Evolutionary conservation across 2,888 invertebrate genomes (phyloP).

Genomic region (Polydrusus pterygomalis): DNA sequence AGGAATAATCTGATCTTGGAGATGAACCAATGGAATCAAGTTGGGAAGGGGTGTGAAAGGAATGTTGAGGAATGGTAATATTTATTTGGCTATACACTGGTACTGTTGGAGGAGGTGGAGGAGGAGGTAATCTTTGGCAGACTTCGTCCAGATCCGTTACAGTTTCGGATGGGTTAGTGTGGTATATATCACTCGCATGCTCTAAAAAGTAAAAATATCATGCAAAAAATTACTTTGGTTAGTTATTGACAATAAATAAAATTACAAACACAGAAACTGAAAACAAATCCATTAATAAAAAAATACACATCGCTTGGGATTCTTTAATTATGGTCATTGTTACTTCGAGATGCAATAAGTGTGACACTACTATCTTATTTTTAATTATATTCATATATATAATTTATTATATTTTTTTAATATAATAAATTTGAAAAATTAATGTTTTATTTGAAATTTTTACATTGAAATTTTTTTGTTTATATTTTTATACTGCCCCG

Average conservation of each 20-base stretch:
- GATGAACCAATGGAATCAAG: constrained; percentile 65
- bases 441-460: too few relatives aligned
- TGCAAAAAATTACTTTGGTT: constrained; percentile 39
- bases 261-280: constrained; percentile 53
- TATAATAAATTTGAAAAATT: too few relatives aligned
- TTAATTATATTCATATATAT: too few relatives aligned
- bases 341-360: too few relatives aligned
- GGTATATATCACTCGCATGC: constrained; percentile 63
- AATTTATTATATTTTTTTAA: too few relatives aligned
- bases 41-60: constrained; percentile 58
- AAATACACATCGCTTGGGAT: too few relatives aligned
- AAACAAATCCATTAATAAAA: constrained; percentile 26
- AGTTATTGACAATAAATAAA: not conserved
- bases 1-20: constrained; percentile 64
- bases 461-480: too few relatives aligned
- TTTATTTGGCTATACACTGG: constrained; percentile 62
- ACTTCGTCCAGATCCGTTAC: constrained; percentile 59
- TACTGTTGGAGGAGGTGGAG: constrained; percentile 57
- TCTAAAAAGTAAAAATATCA: constrained; percentile 62
- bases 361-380: too few relatives aligned
- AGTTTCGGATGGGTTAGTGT: constrained; percentile 58
- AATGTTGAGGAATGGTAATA: constrained; percentile 64
- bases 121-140: constrained; percentile 59
- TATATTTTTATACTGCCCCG: too few relatives aligned
- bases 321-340: too few relatives aligned